These are phyloP conservation scores for Eublepharis macularius DNA, from an alignment of 2,113 vertebrate genomes.

Conservation along the genomic window DNA sequence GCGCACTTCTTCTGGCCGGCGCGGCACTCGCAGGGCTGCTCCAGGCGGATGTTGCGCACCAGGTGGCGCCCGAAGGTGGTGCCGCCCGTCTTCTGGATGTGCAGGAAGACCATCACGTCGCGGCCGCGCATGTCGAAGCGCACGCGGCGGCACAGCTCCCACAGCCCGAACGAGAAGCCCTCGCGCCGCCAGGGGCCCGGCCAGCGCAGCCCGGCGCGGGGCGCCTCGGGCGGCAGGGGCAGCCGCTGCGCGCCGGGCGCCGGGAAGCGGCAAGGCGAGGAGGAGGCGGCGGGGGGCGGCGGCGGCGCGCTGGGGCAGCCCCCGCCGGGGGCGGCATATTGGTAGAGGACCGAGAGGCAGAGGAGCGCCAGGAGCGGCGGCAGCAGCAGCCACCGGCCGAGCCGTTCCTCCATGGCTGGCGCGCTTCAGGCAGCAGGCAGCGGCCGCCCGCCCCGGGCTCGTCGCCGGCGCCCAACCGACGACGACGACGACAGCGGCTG, in stretches of 20 bases:
- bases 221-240: neutral
- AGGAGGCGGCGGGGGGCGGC: constrained; percentile 1
- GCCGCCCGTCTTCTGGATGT: constrained; percentile 98
- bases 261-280: constrained; percentile 69
- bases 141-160: constrained; percentile 88
- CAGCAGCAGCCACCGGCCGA: constrained; percentile 92
- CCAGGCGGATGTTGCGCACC: constrained; percentile 95
- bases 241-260: constrained; percentile 54
- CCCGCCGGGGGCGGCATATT: constrained; percentile 87
- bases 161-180: constrained; percentile 87
- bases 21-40: constrained; percentile 94
- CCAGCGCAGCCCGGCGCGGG: neutral
- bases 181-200: constrained; percentile 51
- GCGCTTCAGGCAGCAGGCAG: neutral
- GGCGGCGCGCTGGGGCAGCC: constrained; percentile 36
- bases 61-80: constrained; percentile 96
- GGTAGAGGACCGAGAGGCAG: constrained; percentile 93
- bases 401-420: constrained; percentile 88
- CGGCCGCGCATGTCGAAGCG: constrained; percentile 92
- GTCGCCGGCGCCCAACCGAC: neutral
- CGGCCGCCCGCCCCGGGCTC: neutral
- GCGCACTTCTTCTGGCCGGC: constrained; percentile 96
- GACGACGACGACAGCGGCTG: neutral
- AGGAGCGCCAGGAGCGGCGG: constrained; percentile 89
- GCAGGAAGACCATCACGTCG: constrained; percentile 95